These are phyloP conservation scores for Peromyscus eremicus DNA, from an alignment of 2,797 vertebrate genomes.

Conservation along the genomic window DNA sequence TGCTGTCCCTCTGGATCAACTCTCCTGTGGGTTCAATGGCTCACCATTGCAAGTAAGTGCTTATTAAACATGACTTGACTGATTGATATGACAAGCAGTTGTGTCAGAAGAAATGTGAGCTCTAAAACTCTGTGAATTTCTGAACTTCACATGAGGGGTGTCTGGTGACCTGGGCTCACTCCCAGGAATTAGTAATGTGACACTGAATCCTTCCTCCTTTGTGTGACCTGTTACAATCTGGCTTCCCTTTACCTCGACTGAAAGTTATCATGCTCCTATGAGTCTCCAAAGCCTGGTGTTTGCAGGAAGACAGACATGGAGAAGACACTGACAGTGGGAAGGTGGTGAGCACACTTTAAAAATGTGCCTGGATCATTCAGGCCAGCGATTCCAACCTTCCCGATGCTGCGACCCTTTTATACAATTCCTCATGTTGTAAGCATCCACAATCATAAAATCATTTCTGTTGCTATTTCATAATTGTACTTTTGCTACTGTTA, in stretches of 20 bases:
- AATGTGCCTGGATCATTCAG: not conserved
- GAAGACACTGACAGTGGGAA: not conserved
- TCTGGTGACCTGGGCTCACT: slow-evolving; percentile 58
- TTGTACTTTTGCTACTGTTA: not conserved
- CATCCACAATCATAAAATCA: not conserved
- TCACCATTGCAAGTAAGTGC: slow-evolving; percentile 1
- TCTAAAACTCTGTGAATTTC: slow-evolving; percentile 68
- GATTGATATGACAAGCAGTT: slow-evolving; percentile 73
- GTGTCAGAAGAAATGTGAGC: slow-evolving; percentile 59
- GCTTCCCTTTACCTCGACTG: not conserved
- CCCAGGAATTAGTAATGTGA: slow-evolving; percentile 74
- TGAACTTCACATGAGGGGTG: slow-evolving; percentile 46
- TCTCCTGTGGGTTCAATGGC: slow-evolving; percentile 39
- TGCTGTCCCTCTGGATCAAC: slow-evolving; percentile 75
- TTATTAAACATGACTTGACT: slow-evolving; percentile 70
- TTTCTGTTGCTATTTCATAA: not conserved
- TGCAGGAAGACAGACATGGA: not conserved
- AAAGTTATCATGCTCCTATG: slow-evolving; percentile 62
- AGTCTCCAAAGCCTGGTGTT: slow-evolving; percentile 14
- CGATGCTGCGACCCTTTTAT: not conserved
- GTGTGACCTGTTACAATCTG: slow-evolving; percentile 72
- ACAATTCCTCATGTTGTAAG: not conserved
- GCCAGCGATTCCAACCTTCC: not conserved
- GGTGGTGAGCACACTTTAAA: not conserved
- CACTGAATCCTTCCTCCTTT: slow-evolving; percentile 68